Evolutionary conservation across 2,113 vertebrate genomes (phyloP).

Genomic region (Propithecus coquereli): DNA sequence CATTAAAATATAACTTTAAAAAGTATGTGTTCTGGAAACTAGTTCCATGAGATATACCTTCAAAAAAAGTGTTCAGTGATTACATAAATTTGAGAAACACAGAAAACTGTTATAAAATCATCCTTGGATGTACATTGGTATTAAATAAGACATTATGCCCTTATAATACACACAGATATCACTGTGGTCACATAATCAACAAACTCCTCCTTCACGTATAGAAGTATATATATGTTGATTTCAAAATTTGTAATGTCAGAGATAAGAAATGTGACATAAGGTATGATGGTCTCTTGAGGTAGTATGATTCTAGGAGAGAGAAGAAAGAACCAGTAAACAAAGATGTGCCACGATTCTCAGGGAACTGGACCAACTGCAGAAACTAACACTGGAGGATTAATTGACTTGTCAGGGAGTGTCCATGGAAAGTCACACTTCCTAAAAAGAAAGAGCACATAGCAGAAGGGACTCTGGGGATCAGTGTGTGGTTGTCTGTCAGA

Average conservation of each 20-base stretch:
- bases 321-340: background rate
- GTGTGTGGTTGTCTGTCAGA: background rate
- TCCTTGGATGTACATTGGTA: background rate
- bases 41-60: background rate
- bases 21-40: background rate
- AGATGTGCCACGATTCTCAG: background rate
- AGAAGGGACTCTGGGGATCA: background rate
- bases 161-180: background rate
- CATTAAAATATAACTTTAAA: background rate
- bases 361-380: background rate
- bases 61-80: background rate
- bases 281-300: background rate
- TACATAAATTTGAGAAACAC: background rate
- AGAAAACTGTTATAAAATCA: background rate
- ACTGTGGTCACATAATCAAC: background rate
- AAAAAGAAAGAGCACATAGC: background rate
- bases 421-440: background rate
- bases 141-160: background rate
- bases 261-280: background rate
- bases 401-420: background rate
- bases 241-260: background rate
- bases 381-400: background rate
- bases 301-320: background rate
- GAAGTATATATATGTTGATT: background rate
- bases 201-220: background rate